phyloP scores from a whole-genome alignment of 2,888 invertebrate genomes.

The Ornithoptera priamus region DNA sequence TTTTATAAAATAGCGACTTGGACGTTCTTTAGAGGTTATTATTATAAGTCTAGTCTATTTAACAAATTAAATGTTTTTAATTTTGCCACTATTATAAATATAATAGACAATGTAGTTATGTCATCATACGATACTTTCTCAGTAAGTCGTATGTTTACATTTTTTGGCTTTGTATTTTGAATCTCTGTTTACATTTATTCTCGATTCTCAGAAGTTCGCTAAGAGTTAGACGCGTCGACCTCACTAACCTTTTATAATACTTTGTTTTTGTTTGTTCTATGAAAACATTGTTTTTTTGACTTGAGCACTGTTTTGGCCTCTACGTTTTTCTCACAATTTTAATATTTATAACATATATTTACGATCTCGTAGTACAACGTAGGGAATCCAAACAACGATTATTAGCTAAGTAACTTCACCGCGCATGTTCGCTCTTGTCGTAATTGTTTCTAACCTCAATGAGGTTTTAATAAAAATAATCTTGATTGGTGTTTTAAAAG shows the following conservation, averaged over 20 bases:
- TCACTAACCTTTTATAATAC: conserved; percentile 23
- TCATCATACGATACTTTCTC: background rate
- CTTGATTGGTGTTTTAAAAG: too few relatives aligned
- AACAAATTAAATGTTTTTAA: background rate
- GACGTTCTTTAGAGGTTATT: background rate
- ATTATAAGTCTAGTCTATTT: background rate
- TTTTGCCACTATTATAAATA: background rate
- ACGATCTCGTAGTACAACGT: too few relatives aligned
- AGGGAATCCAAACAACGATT: too few relatives aligned
- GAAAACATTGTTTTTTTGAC: conserved; percentile 40
- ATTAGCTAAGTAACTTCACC: too few relatives aligned
- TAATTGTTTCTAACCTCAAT: too few relatives aligned
- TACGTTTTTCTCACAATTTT: too few relatives aligned
- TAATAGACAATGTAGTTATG: background rate
- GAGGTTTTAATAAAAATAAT: too few relatives aligned
- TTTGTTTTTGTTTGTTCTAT: conserved; percentile 43
- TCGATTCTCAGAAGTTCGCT: conserved; percentile 20
- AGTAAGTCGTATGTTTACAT: conserved; percentile 16
- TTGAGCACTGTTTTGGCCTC: conserved; percentile 12
- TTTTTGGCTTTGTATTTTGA: background rate
- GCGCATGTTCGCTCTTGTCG: too few relatives aligned
- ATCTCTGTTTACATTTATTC: conserved; percentile 16
- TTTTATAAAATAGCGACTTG: background rate
- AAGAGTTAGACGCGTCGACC: conserved; percentile 8
- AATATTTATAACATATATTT: too few relatives aligned